Evolutionary conservation across 2,888 invertebrate species (phyloP).

Genomic region (Eristalis intricaria): DNA sequence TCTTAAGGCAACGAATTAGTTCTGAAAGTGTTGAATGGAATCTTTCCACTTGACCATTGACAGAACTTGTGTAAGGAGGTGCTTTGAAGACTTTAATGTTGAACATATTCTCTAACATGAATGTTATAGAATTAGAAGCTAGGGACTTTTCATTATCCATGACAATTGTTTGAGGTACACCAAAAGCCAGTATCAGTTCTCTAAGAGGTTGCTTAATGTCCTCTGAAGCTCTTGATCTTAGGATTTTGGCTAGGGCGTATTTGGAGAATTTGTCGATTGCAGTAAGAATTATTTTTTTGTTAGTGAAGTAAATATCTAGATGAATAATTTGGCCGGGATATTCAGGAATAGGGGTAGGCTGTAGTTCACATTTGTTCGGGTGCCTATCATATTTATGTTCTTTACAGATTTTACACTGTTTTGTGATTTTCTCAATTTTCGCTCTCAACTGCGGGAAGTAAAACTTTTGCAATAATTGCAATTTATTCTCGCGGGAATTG

Average conservation of each 20-base stretch:
- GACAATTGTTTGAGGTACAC: slow-evolving; percentile 28
- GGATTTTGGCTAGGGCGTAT: slow-evolving; percentile 4
- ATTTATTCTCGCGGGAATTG: slow-evolving; percentile 29
- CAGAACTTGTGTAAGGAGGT: too few species aligned
- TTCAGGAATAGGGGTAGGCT: slow-evolving; percentile 37
- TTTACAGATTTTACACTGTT: slow-evolving; percentile 52
- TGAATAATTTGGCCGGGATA: slow-evolving; percentile 44
- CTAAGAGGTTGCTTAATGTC: slow-evolving; percentile 17
- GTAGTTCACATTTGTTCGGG: slow-evolving; percentile 29
- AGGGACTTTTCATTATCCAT: slow-evolving; percentile 16
- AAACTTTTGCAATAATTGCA: slow-evolving; percentile 54
- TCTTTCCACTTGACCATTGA: slow-evolving; percentile 48
- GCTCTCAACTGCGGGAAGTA: slow-evolving; percentile 59
- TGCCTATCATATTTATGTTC: slow-evolving; percentile 50
- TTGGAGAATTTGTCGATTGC: slow-evolving; percentile 26
- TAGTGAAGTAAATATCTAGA: slow-evolving; percentile 30
- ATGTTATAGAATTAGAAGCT: slow-evolving; percentile 17
- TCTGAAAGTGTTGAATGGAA: slow-evolving; percentile 62
- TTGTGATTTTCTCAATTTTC: slow-evolving; percentile 55
- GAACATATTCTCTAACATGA: slow-evolving; percentile 22
- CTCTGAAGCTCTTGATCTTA: slow-evolving; percentile 18
- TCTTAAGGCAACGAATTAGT: slow-evolving; percentile 44
- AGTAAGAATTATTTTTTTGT: slow-evolving; percentile 13
- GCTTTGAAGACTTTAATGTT: slow-evolving; percentile 29
- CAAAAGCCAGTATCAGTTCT: slow-evolving; percentile 16